phyloP scores from a whole-genome alignment of 2,113 vertebrate genomes.

The Tringa solitaria region DNA sequence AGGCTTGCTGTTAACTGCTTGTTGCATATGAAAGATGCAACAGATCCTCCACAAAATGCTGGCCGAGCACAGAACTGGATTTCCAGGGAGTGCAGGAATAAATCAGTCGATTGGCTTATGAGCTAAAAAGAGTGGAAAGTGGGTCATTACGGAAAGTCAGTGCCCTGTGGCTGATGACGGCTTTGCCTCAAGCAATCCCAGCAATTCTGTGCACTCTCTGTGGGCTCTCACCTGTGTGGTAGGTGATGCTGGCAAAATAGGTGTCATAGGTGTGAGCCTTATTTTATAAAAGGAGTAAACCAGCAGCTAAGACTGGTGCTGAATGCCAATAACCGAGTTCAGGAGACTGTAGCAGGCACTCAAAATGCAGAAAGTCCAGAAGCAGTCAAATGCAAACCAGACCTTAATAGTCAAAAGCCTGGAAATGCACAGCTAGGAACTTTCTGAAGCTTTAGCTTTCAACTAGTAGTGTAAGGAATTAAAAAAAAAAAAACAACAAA shows the following conservation, averaged over 20 bases:
- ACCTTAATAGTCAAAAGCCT: neutral
- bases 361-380: neutral
- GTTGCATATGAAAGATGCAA: neutral
- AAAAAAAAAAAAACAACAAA: neutral
- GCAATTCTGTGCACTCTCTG: neutral
- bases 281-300: neutral
- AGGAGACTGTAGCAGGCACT: neutral
- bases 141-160: neutral
- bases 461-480: neutral
- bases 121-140: neutral
- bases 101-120: neutral
- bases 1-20: neutral
- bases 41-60: neutral
- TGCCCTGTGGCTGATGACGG: accelerated
- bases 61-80: neutral
- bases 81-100: neutral
- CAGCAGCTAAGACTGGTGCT: neutral
- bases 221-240: accelerated
- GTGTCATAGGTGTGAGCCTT: neutral
- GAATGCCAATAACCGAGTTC: neutral
- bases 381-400: neutral
- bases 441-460: neutral
- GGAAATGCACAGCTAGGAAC: neutral
- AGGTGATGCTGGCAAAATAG: neutral
- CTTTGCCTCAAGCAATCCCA: neutral